These are phyloP conservation scores for Phyllopteryx taeniolatus DNA, from an alignment of 2,113 vertebrate genomes.

Conservation along the genomic window DNA sequence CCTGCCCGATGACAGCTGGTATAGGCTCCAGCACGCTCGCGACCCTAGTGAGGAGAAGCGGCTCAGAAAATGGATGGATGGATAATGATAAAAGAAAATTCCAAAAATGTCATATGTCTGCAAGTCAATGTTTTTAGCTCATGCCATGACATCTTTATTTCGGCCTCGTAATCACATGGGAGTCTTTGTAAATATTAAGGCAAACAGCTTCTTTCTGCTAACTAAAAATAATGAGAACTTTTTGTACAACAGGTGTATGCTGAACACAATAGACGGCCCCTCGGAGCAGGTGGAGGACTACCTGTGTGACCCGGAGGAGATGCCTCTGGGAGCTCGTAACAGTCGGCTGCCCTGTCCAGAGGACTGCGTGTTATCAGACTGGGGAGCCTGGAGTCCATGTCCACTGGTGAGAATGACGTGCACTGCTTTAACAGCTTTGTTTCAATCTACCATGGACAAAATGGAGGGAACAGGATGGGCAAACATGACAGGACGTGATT, in stretches of 20 bases:
- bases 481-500: too few relatives aligned
- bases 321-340: slow-evolving; percentile 91
- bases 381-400: slow-evolving; percentile 82
- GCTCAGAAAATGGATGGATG: too few relatives aligned
- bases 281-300: slow-evolving; percentile 93
- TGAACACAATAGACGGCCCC: slow-evolving; percentile 93
- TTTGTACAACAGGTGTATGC: slow-evolving; percentile 83
- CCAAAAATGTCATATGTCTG: too few relatives aligned
- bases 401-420: slow-evolving; percentile 35
- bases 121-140: not conserved
- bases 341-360: slow-evolving; percentile 89
- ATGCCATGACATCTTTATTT: not conserved
- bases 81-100: too few relatives aligned
- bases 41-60: too few relatives aligned
- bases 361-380: slow-evolving; percentile 94
- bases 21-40: too few relatives aligned
- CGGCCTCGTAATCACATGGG: too few relatives aligned
- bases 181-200: not conserved
- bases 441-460: too few relatives aligned
- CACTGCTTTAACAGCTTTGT: too few relatives aligned
- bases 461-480: too few relatives aligned
- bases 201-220: not conserved
- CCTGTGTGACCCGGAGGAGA: slow-evolving; percentile 95
- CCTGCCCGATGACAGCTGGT: too few relatives aligned
- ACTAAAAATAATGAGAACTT: not conserved